Evolutionary conservation across 2,888 invertebrate genomes (phyloP), one percentile per base, ranked within the genome.

Genomic region (Ophraella communa): DNA sequence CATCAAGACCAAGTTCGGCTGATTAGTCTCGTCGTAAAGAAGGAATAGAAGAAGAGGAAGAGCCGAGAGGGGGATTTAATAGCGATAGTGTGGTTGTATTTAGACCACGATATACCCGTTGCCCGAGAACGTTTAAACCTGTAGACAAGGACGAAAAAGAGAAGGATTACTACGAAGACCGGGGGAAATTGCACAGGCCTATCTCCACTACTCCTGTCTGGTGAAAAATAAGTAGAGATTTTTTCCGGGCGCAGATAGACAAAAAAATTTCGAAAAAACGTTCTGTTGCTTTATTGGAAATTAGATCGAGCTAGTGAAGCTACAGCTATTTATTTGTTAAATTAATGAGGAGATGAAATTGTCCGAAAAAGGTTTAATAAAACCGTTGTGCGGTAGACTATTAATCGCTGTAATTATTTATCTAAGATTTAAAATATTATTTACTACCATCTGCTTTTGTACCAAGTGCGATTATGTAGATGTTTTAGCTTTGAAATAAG

Each of bases 1-100:
- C 74, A 75, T 77, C 77, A 77, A 73, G 70, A 53, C 57, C 73
- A 67, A 67, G 39, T 44, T 63, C 68, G 68, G 70, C 72, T 75
- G 76, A 76, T 76, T 74, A 75, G 73, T 70, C 69, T 67, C 47
- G 61, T 61, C 54, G 67, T 66, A 59, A 58, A 59, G 64, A 52
- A 33, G 59, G 52, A 64, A 61, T n/a, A n/a, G n/a, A n/a, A n/a
- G n/a, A n/a, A n/a, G n/a, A n/a, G 60, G 67, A 51, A 64, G 55
- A 55, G 54, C 54, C 64, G 53, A n/a, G n/a, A n/a, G n/a, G n/a
- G n/a, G 54, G 35, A 45, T 57, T 62, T 67, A 67, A 67, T 67
- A 67, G 65, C 63, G 64, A 55, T 55, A 49, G 49, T n/a, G n/a
- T 55, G 62, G 39, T 55, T 55, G 54, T 62, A 62, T 55, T 62